Base-by-base conservation (phyloP, 2,797 vertebrate species). In the Catharus ustulatus region DNA sequence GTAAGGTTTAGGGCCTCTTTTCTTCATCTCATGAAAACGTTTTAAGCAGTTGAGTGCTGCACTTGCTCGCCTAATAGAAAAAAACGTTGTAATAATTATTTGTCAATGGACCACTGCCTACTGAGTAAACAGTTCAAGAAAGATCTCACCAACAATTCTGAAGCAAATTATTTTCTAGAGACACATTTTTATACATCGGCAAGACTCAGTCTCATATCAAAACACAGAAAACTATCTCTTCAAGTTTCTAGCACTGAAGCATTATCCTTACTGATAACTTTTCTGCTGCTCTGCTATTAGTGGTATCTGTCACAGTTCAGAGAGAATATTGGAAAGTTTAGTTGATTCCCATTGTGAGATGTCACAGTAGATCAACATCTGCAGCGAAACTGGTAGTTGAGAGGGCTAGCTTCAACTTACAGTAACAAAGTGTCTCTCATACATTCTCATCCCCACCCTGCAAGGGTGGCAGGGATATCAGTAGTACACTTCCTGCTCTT, bases 21-120 rank as follows among this genome's bases (percentile, higher is more conserved):
- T 99, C 98, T 99, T 99, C 98, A 99, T 99, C 97, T 99, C 99
- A 2, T 99, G 99, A 96, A 99, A 99, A 84, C 98, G 98, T 96
- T 99, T 99, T 95, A 99, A 97, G 96, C 99, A 99, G 97, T 99
- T 99, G 63, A 99, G 98, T 4, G 99, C 99, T 13, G 98, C 99
- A 97, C 99, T 99, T 16, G 99, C 99, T 82, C 98, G 98, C 83
- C 99, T 99, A 97, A 40, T 15, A 79, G 48, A 43, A 78, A 81
- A 89, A 66, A 3, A 67, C 49, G n/a, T 5, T 61, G 62, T 32
- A 34, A 54, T 85, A 32, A 69, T 11, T 62, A 46, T 73, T 49
- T 66, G 22, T 22, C n/a, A 81, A 73, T n/a, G 14, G 6, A 34
- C 29, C 19, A 81, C 29, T 48, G 58, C 12, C 74, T 64, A 15